These are phyloP conservation scores for Tenthredo livida DNA, from an alignment of 2,888 invertebrate genomes.

Conservation along the genomic window DNA sequence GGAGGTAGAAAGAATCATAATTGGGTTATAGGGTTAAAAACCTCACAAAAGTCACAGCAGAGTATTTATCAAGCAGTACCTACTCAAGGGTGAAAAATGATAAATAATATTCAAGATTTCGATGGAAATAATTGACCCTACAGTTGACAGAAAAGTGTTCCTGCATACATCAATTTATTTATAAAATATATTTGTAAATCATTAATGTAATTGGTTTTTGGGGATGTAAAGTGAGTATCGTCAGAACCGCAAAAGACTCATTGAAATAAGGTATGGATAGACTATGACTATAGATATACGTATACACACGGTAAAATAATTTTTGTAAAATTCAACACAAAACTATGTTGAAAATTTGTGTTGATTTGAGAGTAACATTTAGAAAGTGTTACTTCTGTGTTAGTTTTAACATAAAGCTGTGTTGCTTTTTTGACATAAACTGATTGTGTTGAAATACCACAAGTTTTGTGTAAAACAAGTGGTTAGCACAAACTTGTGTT, in stretches of 20 bases:
- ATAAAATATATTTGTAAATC: neutral
- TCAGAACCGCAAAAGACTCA: neutral
- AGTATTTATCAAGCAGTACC: neutral
- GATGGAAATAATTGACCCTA: neutral
- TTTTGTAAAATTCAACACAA: too few species aligned
- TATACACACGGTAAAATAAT: too few species aligned
- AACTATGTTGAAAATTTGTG: too few species aligned
- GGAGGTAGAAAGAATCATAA: neutral
- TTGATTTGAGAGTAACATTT: too few species aligned
- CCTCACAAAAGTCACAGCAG: neutral
- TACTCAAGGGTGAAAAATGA: neutral
- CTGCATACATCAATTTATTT: neutral
- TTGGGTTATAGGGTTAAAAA: neutral
- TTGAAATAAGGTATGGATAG: neutral
- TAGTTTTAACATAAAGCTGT: too few species aligned
- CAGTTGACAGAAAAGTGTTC: neutral
- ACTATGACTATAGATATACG: too few species aligned
- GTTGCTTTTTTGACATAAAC: too few species aligned
- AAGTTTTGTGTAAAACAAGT: too few species aligned
- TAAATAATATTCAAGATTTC: neutral
- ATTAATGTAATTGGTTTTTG: neutral
- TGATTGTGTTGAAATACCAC: too few species aligned
- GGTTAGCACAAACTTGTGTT: too few species aligned
- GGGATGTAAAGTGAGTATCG: neutral
- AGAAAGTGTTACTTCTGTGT: too few species aligned